A percentile compares a stretch with the other conserved stretches of the same genome.
phyloP scores from a whole-genome alignment of 2,797 vertebrate species.

The Coregonus ussuriensis region DNA sequence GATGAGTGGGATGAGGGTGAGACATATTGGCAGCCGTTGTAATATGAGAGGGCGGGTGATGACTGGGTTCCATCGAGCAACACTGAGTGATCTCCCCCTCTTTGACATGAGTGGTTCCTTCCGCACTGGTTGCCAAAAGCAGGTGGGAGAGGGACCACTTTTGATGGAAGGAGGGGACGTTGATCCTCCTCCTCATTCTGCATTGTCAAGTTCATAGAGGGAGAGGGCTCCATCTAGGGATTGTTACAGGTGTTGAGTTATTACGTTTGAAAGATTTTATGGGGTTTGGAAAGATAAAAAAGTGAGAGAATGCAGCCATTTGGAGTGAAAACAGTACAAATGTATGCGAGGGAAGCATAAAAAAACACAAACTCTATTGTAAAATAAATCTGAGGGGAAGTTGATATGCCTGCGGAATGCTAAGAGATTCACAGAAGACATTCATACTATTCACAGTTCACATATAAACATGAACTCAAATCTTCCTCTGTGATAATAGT shows the following conservation, averaged over 20 bases:
- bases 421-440: not conserved
- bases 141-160: constrained; percentile 53
- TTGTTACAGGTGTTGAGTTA: constrained; percentile 3
- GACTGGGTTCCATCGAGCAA: constrained; percentile 69
- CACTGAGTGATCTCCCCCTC: constrained; percentile 30
- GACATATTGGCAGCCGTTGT: constrained; percentile 67
- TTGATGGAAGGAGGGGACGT: constrained; percentile 56
- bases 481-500: too few relatives aligned
- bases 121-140: constrained; percentile 63
- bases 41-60: constrained; percentile 61
- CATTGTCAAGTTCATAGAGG: constrained; percentile 63
- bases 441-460: not conserved
- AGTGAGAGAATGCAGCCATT: not conserved
- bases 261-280: constrained; percentile 26
- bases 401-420: not conserved
- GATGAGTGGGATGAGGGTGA: constrained; percentile 35
- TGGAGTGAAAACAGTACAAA: constrained; percentile 1
- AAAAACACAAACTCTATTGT: not conserved
- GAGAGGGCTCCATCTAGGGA: constrained; percentile 62
- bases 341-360: not conserved
- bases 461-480: too few relatives aligned
- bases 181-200: constrained; percentile 64
- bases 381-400: not conserved
- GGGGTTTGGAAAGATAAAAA: constrained; percentile 13
- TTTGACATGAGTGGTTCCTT: constrained; percentile 57